A percentile compares a stretch with the other conserved stretches of the same genome.
Conservation (phyloP, 2,888 invertebrate species). For the Dysmachus trigonus region DNA sequence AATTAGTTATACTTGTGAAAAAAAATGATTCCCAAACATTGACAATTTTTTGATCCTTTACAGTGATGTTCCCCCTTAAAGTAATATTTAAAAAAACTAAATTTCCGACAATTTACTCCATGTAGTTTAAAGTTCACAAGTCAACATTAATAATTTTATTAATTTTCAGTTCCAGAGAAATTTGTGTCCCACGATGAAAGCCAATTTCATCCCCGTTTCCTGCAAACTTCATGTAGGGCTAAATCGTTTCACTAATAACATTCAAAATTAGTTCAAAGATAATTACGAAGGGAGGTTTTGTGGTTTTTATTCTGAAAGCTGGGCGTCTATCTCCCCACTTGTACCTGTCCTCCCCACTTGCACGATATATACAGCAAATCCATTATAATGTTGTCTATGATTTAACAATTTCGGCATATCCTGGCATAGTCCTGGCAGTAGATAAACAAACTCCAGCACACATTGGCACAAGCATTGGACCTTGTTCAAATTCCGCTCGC, state of each 20-base stretch:
- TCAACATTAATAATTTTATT: neutral
- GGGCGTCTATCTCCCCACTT: neutral
- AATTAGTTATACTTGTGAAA: too few species aligned
- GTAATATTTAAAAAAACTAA: too few species aligned
- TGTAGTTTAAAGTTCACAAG: too few species aligned
- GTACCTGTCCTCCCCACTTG: neutral
- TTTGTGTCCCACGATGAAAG: neutral
- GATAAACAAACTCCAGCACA: neutral
- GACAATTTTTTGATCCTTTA: too few species aligned
- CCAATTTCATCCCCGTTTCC: neutral
- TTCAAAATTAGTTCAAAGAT: neutral
- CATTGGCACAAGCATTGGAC: neutral
- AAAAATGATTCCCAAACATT: too few species aligned
- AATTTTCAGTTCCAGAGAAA: neutral
- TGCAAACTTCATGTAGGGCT: neutral
- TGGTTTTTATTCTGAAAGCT: too few species aligned
- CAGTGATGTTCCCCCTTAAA: too few species aligned
- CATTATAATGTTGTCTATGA: neutral
- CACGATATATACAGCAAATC: neutral
- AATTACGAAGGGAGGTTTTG: neutral
- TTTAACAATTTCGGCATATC: conserved; percentile 6
- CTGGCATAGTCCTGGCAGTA: neutral
- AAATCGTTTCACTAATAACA: neutral
- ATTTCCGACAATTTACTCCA: too few species aligned
- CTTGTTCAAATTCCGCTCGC: neutral